These are phyloP conservation scores for Brachypalpus laphriformis DNA, from an alignment of 2,888 invertebrate genomes.

Conservation along the genomic window DNA sequence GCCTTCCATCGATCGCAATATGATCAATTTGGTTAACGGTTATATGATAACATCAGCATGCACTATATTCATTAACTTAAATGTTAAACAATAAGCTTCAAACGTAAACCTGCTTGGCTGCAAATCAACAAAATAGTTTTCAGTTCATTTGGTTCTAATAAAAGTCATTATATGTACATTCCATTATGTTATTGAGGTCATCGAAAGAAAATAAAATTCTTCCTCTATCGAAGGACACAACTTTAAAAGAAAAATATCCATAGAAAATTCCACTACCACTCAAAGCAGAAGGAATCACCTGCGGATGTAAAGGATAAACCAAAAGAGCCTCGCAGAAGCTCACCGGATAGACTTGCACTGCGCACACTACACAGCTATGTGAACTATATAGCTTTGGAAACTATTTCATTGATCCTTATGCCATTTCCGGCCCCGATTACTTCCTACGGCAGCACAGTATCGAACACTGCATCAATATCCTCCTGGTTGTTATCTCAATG, in stretches of 20 bases:
- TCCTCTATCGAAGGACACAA: background rate
- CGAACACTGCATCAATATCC: constrained; percentile 6
- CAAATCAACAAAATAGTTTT: background rate
- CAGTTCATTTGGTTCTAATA: no score
- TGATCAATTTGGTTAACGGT: no score
- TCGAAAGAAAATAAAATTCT: background rate
- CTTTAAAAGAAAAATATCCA: background rate
- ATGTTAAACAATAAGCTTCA: no score
- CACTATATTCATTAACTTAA: no score
- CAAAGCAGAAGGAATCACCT: background rate
- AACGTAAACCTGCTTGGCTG: background rate
- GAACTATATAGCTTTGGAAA: background rate
- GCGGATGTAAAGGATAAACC: background rate
- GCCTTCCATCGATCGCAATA: no score
- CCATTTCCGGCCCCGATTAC: constrained; percentile 2
- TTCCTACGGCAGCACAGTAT: background rate
- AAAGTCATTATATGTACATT: no score
- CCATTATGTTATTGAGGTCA: background rate
- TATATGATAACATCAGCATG: no score
- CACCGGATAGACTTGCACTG: background rate
- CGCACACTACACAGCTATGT: background rate
- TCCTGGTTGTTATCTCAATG: constrained; percentile 5
- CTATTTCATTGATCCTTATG: constrained; percentile 22
- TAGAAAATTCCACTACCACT: background rate
- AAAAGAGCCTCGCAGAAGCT: background rate